These are phyloP conservation scores for sheep (Ovis aries) DNA, from an alignment of 2,113 vertebrate species.

Conservation along the genomic window DNA sequence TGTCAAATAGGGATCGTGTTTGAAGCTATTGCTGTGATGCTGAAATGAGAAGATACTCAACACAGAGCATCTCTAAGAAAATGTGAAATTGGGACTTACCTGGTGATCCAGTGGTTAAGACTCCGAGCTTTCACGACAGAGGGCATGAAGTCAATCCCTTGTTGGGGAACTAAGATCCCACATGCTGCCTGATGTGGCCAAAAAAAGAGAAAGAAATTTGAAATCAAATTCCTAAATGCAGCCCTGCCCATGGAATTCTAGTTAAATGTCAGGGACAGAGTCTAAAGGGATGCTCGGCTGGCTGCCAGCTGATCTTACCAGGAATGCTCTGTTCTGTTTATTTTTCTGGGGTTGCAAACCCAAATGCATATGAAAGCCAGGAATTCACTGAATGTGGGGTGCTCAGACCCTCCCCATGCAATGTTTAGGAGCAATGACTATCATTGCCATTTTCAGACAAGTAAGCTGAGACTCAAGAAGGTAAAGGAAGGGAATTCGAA, in stretches of 20 bases:
- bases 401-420: background rate
- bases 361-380: background rate
- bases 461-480: background rate
- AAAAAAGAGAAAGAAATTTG: background rate
- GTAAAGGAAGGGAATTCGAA: background rate
- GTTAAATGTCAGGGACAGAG: background rate
- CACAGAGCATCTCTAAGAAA: background rate
- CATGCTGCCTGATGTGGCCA: background rate
- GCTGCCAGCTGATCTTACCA: accelerated
- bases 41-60: background rate
- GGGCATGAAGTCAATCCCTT: background rate
- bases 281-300: background rate
- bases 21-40: background rate
- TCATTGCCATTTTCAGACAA: background rate
- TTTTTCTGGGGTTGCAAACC: background rate
- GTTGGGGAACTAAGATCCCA: background rate
- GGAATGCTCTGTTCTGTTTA: background rate
- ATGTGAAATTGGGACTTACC: background rate
- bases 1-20: background rate
- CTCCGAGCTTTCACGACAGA: accelerated
- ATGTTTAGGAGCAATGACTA: background rate
- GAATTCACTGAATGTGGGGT: accelerated
- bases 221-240: background rate
- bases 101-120: background rate
- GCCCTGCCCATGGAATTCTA: background rate